Conservation (phyloP, 2,888 invertebrate genomes). For the Apotomis turbidana region DNA sequence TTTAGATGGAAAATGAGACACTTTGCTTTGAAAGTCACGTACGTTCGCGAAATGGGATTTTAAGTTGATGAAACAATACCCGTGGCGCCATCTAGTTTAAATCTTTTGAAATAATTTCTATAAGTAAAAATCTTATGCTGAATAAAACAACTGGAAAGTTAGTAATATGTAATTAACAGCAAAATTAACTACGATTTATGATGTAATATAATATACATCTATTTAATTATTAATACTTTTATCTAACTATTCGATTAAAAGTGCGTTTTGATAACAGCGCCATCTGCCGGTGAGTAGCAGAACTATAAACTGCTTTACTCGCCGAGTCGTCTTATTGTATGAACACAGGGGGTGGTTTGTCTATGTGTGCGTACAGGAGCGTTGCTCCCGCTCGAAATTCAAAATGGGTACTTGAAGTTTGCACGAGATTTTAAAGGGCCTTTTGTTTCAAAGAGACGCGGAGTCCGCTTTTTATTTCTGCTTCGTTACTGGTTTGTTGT, state of each 20-base stretch:
- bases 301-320: slow-evolving; percentile 45
- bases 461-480: slow-evolving; percentile 38
- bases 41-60: slow-evolving; percentile 46
- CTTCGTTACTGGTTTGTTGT: slow-evolving; percentile 39
- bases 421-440: slow-evolving; percentile 42
- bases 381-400: slow-evolving; percentile 45
- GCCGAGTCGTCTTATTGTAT: slow-evolving; percentile 31
- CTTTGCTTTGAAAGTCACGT: slow-evolving; percentile 77
- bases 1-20: slow-evolving; percentile 76
- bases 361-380: slow-evolving; percentile 44
- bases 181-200: too few relatives aligned
- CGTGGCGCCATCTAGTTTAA: slow-evolving; percentile 61
- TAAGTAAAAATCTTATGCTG: not conserved
- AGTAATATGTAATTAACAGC: too few relatives aligned
- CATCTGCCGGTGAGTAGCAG: slow-evolving; percentile 64
- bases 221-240: too few relatives aligned
- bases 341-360: slow-evolving; percentile 34
- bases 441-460: slow-evolving; percentile 43
- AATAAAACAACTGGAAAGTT: not conserved
- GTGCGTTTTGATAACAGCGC: slow-evolving; percentile 43
- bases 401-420: slow-evolving; percentile 43
- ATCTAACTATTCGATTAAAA: not conserved
- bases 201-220: too few relatives aligned
- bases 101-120: slow-evolving; percentile 1
- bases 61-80: slow-evolving; percentile 46